Evolutionary conservation across 23 tunicate genomes (phyloP).

Genomic region (Trididemnum nubilum): DNA sequence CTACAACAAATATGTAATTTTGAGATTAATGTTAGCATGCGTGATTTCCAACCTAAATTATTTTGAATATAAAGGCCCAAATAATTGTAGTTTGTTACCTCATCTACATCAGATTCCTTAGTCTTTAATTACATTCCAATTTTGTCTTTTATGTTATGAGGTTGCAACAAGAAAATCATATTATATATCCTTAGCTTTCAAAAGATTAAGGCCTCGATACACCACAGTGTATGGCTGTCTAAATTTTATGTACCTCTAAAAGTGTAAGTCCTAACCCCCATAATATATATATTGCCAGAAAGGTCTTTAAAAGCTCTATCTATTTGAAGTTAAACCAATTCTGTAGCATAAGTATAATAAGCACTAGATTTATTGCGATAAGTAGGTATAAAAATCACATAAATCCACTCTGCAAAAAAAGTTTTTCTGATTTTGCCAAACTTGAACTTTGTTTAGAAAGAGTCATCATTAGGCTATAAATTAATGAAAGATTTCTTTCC

Average conservation of each 20-base stretch:
- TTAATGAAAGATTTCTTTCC: background rate
- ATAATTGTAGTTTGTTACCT: too few species aligned
- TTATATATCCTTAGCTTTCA: too few species aligned
- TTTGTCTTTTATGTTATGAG: too few species aligned
- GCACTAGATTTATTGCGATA: background rate
- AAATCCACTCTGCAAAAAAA: background rate
- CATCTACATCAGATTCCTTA: too few species aligned
- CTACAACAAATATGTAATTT: too few species aligned
- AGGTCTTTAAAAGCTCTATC: constrained; percentile 4
- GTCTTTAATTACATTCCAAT: too few species aligned
- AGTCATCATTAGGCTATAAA: background rate
- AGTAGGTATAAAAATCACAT: background rate
- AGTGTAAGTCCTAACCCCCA: background rate
- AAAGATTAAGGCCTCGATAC: too few species aligned
- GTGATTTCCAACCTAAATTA: too few species aligned
- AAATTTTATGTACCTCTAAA: background rate
- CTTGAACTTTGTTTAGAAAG: background rate
- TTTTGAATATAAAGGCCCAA: too few species aligned
- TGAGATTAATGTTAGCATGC: too few species aligned
- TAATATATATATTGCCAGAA: constrained; percentile 4
- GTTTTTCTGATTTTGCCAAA: background rate
- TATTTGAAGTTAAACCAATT: background rate
- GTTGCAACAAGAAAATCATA: too few species aligned
- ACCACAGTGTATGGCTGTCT: too few species aligned
- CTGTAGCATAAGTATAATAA: background rate